Base-by-base conservation (phyloP, 2,888 invertebrate genomes). In the Proisotoma minuta region DNA sequence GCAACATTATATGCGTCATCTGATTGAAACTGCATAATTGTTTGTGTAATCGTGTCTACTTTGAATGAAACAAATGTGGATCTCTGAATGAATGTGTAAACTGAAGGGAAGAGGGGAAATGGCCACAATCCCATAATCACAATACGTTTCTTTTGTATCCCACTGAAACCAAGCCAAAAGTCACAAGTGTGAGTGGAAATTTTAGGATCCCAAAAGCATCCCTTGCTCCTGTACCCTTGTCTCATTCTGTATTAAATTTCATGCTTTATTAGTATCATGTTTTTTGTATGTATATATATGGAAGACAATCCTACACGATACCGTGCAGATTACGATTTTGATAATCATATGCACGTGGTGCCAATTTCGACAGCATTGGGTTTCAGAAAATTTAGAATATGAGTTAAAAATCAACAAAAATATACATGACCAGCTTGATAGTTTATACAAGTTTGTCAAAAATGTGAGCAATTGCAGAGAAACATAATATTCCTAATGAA, bases 281-380 rank as follows among this genome's bases (percentile, higher is more conserved):
- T 54, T 54, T 24, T 18, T 39, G 34, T 43, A 20, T 43, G 43
- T n/a, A n/a, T n/a, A n/a, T n/a, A n/a, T n/a, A n/a, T n/a, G n/a
- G n/a, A n/a, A n/a, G n/a, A n/a, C n/a, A n/a, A n/a, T n/a, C n/a
- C n/a, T n/a, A n/a, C n/a, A n/a, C n/a, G n/a, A n/a, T n/a, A n/a
- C n/a, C n/a, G n/a, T n/a, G n/a, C n/a, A n/a, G n/a, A n/a, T n/a
- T n/a, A n/a, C n/a, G n/a, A n/a, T n/a, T n/a, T n/a, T n/a, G n/a
- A n/a, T n/a, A n/a, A n/a, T n/a, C n/a, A n/a, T n/a, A n/a, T 24
- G 28, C 54, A 54, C 39, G 54, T 54, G 54, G 54, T 54, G 18
- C 39, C 5, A n/a, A n/a, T n/a, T n/a, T n/a, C n/a, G n/a, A n/a
- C n/a, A n/a, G n/a, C n/a, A n/a, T n/a, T n/a, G n/a, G n/a, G n/a